Evolutionary conservation across 2,888 invertebrate genomes (phyloP), one percentile per base, ranked within the genome.

Genomic region (Myathropa florea): DNA sequence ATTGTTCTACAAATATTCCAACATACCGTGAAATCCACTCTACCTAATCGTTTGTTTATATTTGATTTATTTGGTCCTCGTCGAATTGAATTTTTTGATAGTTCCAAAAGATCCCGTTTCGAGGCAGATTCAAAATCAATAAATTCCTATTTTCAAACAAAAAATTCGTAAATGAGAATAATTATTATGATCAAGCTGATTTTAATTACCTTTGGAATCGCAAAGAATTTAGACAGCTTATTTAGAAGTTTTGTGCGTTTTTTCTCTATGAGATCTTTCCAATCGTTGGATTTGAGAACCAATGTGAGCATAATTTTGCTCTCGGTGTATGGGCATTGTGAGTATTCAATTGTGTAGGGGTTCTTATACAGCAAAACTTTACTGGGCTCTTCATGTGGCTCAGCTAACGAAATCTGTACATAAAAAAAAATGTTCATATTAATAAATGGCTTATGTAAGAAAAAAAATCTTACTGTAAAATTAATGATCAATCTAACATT

Each of bases 221-320:
- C 92, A 89, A 93, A 93, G 90, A 93, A 93, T 88, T 91, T 92
- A 30, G 92, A 91, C 78, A 93, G 88, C 87, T 93, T 93, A 64
- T 90, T 89, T 33, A 92, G 89, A 61, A 93, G 91, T 89, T 91
- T 91, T 26, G 89, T 89, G 57, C 90, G 90, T 83, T 92, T 92
- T 84, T 90, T 90, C 63, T 90, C 89, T 70, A 90, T 90, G 24
- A 93, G 88, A 82, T 92, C 91, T 89, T 88, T 88, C 91, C 93
- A 93, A 83, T 91, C 91, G 76, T 91, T 90, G 46, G 90, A 90
- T 73, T 91, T 90, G 53, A 93, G 90, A 80, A 93, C 89, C 80
- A 93, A 88, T 26, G 93, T 91, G 28, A 93, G 90, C 88, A 93
- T 89, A 87, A 92, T 90, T 90, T 92, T 92, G 59, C 89, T 90